Evolutionary conservation across 1,140 invertebrate species (phyloP).

Genomic region (Coenobita brevimanus): DNA sequence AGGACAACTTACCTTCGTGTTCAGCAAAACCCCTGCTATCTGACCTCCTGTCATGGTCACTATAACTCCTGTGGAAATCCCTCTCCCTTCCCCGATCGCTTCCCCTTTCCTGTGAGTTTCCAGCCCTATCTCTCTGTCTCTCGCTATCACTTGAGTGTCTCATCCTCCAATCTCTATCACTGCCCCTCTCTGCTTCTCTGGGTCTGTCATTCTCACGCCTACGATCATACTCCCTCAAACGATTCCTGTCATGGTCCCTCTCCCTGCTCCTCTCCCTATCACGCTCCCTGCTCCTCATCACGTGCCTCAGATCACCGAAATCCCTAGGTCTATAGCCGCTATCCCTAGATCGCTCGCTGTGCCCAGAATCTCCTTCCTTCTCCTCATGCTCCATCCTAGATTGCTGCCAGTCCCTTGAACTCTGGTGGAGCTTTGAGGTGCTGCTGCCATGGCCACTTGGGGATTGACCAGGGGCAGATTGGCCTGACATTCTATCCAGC

Average conservation of each 20-base stretch:
- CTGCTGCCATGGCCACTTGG: no score
- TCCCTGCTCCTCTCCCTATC: conserved; percentile 31
- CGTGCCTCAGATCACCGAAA: conserved; percentile 9
- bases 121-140: conserved; percentile 22
- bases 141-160: conserved; percentile 24
- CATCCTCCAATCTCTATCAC: conserved; percentile 25
- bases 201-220: conserved; percentile 18
- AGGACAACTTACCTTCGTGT: conserved; percentile 23
- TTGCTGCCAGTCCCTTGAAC: no score
- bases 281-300: conserved; percentile 22
- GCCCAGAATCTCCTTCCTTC: conserved; percentile 25
- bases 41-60: conserved; percentile 8
- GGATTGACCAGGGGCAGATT: no score
- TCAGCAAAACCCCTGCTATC: not conserved
- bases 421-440: no score
- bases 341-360: conserved; percentile 33
- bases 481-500: no score
- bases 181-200: conserved; percentile 12
- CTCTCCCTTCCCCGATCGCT: conserved; percentile 37
- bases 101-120: conserved; percentile 40
- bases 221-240: conserved; percentile 24
- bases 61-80: conserved; percentile 2
- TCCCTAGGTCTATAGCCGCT: conserved; percentile 34
- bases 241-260: conserved; percentile 29
- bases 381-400: not conserved